Percentiles rank a stretch among this genome's conserved stretches.
These are phyloP conservation scores for Drosophila buzzatii DNA, from an alignment of 2,888 invertebrate species.

Conservation along the genomic window DNA sequence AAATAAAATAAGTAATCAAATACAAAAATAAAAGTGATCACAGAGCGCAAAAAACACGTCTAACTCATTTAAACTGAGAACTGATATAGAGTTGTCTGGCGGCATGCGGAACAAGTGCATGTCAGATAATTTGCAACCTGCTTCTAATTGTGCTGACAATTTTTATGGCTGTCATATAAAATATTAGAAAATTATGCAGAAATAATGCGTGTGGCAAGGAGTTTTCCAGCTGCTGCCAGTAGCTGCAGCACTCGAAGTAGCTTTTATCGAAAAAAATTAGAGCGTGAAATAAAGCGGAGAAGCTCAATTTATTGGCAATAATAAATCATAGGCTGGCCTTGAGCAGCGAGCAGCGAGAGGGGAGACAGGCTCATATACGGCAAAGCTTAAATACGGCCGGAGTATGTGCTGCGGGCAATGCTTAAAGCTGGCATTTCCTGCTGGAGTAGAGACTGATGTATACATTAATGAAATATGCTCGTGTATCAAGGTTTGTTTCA, in stretches of 20 bases:
- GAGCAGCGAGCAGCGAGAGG: slow-evolving; percentile 5
- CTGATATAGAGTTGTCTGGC: slow-evolving; percentile 19
- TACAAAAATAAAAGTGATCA: too few relatives aligned
- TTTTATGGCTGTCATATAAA: slow-evolving; percentile 66
- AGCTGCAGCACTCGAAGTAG: slow-evolving; percentile 33
- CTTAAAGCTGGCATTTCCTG: slow-evolving; percentile 37
- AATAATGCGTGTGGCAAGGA: slow-evolving; percentile 55
- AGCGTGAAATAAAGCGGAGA: slow-evolving; percentile 68
- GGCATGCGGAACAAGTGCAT: slow-evolving; percentile 33
- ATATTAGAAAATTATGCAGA: slow-evolving; percentile 74
- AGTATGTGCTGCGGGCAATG: not conserved
- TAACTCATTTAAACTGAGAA: too few relatives aligned
- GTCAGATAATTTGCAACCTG: slow-evolving; percentile 60
- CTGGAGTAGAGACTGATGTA: not conserved
- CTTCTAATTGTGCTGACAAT: slow-evolving; percentile 78
- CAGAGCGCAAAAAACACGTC: too few relatives aligned
- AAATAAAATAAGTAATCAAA: too few relatives aligned
- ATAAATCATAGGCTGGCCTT: slow-evolving; percentile 69
- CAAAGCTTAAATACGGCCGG: not conserved
- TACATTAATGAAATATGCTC: slow-evolving; percentile 51
- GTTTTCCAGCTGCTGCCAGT: slow-evolving; percentile 67
- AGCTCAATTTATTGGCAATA: slow-evolving; percentile 65
- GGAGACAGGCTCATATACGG: not conserved
- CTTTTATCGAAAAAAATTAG: slow-evolving; percentile 75
- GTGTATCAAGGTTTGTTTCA: slow-evolving; percentile 13